Percentiles rank a stretch among this genome's conserved stretches.
Conservation (phyloP, 2,113 vertebrate genomes). For the Nothocercus julius region DNA sequence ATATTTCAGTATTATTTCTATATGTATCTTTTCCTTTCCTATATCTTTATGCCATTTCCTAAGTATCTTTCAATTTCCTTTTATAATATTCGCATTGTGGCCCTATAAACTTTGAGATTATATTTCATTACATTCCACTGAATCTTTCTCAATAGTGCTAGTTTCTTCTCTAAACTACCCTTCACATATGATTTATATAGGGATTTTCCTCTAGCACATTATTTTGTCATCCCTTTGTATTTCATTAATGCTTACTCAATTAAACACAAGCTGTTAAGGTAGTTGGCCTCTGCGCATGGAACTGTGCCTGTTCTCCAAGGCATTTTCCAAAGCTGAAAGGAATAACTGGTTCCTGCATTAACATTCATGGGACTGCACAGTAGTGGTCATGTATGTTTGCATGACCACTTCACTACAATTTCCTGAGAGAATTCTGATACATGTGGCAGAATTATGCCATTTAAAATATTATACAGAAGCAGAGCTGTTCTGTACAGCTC, state of each 20-base stretch:
- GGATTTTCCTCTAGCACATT: neutral
- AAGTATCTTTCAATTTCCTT: neutral
- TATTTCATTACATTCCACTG: neutral
- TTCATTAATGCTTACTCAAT: neutral
- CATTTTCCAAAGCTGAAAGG: neutral
- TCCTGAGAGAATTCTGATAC: neutral
- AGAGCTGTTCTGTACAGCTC: neutral
- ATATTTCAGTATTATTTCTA: neutral
- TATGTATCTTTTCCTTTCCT: neutral
- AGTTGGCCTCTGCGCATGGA: neutral
- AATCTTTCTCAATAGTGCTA: neutral
- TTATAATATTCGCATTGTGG: neutral
- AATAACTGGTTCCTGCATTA: neutral
- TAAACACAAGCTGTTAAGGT: neutral
- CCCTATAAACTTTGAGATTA: neutral
- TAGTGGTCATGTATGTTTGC: neutral
- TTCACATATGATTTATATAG: neutral
- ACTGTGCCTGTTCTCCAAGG: fast-evolving
- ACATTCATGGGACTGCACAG: no score
- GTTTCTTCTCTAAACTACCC: neutral
- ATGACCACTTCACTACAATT: neutral
- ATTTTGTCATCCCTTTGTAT: neutral
- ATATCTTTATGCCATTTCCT: neutral
- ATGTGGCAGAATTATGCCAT: neutral
- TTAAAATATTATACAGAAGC: neutral